Conservation (phyloP, 1,140 invertebrate species). For the Melitaea cinxia region DNA sequence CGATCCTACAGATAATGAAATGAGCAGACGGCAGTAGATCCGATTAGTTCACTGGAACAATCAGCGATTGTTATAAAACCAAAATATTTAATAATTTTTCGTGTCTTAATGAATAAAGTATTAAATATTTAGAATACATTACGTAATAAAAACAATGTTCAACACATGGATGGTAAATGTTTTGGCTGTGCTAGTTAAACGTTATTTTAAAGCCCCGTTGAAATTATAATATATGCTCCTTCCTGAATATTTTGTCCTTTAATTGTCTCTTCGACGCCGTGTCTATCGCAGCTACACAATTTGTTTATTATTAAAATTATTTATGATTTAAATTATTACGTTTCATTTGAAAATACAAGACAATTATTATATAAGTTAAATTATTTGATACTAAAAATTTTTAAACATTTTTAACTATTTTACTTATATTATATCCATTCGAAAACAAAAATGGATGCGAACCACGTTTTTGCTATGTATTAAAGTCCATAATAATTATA, state of each 20-base stretch:
- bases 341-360: too few species aligned
- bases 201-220: background rate
- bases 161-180: too few species aligned
- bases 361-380: too few species aligned
- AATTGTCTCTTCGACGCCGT: background rate
- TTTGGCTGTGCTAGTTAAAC: background rate
- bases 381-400: too few species aligned
- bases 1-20: slow-evolving; percentile 75
- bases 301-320: background rate
- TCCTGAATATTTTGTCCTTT: too few species aligned
- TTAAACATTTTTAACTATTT: too few species aligned
- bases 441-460: too few species aligned
- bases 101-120: background rate
- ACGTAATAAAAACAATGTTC: background rate
- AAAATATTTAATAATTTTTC: slow-evolving; percentile 6
- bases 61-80: slow-evolving; percentile 44
- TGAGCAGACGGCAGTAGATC: slow-evolving; percentile 72
- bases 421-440: too few species aligned
- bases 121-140: background rate
- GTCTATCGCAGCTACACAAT: background rate
- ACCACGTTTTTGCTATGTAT: too few species aligned
- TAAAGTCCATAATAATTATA: too few species aligned
- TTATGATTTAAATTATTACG: too few species aligned
- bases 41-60: slow-evolving; percentile 66
- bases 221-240: too few species aligned